Conservation (phyloP, 2,888 invertebrate genomes). For the Ommatoiulus sabulosus region DNA sequence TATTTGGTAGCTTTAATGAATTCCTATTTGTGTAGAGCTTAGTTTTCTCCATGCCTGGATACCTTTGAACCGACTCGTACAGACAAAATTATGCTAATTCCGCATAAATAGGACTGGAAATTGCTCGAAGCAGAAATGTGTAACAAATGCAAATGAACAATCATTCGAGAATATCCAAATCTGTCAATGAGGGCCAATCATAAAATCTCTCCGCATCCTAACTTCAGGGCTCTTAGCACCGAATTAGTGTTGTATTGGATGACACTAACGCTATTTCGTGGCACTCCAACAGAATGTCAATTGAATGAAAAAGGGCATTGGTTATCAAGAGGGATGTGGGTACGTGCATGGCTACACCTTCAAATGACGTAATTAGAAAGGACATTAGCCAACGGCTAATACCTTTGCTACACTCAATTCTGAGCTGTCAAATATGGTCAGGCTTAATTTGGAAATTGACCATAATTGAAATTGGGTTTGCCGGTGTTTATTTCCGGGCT, state of each 20-base stretch:
- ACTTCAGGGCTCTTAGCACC: neutral
- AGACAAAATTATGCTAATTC: too few species aligned
- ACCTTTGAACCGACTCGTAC: too few species aligned
- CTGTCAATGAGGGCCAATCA: neutral
- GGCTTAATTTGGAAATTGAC: neutral
- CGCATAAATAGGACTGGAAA: too few species aligned
- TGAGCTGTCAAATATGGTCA: conserved; percentile 20
- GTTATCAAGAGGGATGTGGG: neutral
- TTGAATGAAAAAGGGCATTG: neutral
- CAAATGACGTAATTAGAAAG: neutral
- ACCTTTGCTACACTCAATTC: conserved; percentile 3
- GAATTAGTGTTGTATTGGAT: neutral
- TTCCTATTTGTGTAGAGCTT: too few species aligned
- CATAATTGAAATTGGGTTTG: neutral
- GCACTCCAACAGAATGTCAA: neutral
- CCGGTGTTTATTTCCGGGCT: neutral
- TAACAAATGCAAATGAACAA: too few species aligned
- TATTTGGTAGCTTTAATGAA: too few species aligned
- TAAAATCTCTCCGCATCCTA: neutral
- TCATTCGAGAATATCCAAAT: too few species aligned
- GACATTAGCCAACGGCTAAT: neutral
- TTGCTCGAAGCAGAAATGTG: too few species aligned
- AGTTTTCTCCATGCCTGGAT: too few species aligned
- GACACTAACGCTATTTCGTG: neutral
- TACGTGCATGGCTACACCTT: neutral